A percentile compares a stretch with the other conserved stretches of the same genome.
These are phyloP conservation scores for Oryzias melastigma DNA, from an alignment of 2,113 vertebrate species.

Conservation along the genomic window DNA sequence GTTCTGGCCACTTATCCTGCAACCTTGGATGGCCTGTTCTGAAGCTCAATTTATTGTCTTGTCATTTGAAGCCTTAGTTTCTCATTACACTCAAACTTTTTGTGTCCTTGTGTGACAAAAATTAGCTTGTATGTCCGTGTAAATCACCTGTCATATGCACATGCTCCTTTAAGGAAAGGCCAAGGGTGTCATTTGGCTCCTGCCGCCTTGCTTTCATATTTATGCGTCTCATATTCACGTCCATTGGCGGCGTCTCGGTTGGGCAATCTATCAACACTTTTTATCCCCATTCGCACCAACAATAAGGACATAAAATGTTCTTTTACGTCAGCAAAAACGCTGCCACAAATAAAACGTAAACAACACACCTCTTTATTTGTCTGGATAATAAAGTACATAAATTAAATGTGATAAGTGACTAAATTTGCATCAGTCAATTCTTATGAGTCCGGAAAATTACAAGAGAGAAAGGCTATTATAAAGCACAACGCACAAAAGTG, in stretches of 20 bases:
- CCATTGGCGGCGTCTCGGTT: slow-evolving; percentile 91
- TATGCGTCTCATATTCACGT: slow-evolving; percentile 98
- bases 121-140: slow-evolving; percentile 84
- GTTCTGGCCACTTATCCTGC: slow-evolving; percentile 64
- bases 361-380: slow-evolving; percentile 92
- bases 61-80: slow-evolving; percentile 78
- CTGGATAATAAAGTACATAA: slow-evolving; percentile 92
- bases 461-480: slow-evolving; percentile 37
- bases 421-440: slow-evolving; percentile 87
- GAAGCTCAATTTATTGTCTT: slow-evolving; percentile 72
- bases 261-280: slow-evolving; percentile 95
- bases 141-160: slow-evolving; percentile 89
- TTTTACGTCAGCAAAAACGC: slow-evolving; percentile 90
- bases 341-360: slow-evolving; percentile 91
- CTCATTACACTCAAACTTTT: slow-evolving; percentile 78
- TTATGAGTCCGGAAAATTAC: slow-evolving; percentile 46
- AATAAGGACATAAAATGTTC: slow-evolving; percentile 92
- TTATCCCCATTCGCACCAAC: slow-evolving; percentile 89
- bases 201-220: slow-evolving; percentile 90
- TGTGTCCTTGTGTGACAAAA: slow-evolving; percentile 80
- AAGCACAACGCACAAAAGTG: slow-evolving; percentile 41
- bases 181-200: slow-evolving; percentile 90
- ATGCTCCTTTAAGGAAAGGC: slow-evolving; percentile 93
- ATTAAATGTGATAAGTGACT: slow-evolving; percentile 91
- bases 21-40: slow-evolving; percentile 75